These are phyloP conservation scores for Halcyon chelicuti DNA, from an alignment of 2,797 vertebrate species.

Conservation along the genomic window DNA sequence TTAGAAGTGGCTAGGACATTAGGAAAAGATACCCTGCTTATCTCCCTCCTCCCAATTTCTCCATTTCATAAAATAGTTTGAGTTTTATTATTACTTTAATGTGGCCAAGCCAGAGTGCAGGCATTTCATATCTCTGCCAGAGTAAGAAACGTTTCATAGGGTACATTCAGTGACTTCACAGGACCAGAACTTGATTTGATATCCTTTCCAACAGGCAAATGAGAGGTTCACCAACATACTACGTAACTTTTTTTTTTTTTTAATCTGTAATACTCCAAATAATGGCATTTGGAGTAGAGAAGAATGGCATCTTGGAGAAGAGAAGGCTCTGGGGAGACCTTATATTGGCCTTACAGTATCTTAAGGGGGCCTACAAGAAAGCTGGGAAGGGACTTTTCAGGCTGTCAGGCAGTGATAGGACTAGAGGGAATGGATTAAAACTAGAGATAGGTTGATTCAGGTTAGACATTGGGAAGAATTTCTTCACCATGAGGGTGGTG, in stretches of 20 bases:
- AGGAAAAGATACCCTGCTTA: not conserved
- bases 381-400: too few relatives aligned
- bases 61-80: not conserved
- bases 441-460: too few relatives aligned
- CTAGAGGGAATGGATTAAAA: too few relatives aligned
- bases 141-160: not conserved
- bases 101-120: not conserved
- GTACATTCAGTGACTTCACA: not conserved
- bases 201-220: not conserved
- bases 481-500: too few relatives aligned
- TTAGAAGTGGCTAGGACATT: not conserved
- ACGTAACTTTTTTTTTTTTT: not conserved
- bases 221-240: not conserved
- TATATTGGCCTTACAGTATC: too few relatives aligned
- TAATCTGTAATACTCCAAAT: not conserved
- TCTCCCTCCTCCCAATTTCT: not conserved
- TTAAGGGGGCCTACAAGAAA: too few relatives aligned
- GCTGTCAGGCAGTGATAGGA: too few relatives aligned
- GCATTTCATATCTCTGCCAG: not conserved
- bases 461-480: too few relatives aligned
- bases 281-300: not conserved
- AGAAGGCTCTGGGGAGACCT: too few relatives aligned
- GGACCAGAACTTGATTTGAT: not conserved
- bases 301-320: too few relatives aligned
- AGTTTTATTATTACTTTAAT: not conserved